Evolutionary conservation across 2,888 invertebrate genomes (phyloP).

Genomic region (Tortrix viridana): DNA sequence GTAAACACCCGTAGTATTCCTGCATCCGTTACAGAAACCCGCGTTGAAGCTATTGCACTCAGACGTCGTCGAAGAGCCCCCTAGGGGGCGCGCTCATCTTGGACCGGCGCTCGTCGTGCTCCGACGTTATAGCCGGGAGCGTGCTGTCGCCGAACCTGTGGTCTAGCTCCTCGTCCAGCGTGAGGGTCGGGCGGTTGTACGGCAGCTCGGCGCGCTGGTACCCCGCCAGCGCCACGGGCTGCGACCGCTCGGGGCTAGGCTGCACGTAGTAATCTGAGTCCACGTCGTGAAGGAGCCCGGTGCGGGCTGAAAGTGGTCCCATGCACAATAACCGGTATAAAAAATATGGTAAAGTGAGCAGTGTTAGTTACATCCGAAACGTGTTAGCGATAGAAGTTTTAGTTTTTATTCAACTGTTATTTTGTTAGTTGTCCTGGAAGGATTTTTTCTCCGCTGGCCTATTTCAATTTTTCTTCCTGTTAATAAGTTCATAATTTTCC

Average conservation of each 20-base stretch:
- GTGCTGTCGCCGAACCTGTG: conserved; percentile 87
- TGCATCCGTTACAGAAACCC: conserved; percentile 16
- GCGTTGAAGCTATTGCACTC: conserved; percentile 46
- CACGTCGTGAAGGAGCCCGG: conserved; percentile 91
- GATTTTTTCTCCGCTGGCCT: too few relatives aligned
- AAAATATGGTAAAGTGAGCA: conserved; percentile 49
- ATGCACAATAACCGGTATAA: conserved; percentile 77
- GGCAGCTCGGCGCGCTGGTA: conserved; percentile 63
- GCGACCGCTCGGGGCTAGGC: conserved; percentile 66
- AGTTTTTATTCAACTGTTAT: too few relatives aligned
- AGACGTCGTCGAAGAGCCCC: conserved; percentile 94
- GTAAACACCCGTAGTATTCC: too few relatives aligned
- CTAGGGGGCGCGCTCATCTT: conserved; percentile 89
- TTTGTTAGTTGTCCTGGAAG: too few relatives aligned
- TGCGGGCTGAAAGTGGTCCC: conserved; percentile 86
- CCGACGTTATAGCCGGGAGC: conserved; percentile 64
- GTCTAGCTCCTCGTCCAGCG: conserved; percentile 84
- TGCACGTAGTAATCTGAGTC: conserved; percentile 89
- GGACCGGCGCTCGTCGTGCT: conserved; percentile 60
- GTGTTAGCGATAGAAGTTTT: conserved; percentile 12
- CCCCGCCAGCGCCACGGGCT: conserved; percentile 53
- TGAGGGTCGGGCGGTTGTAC: conserved; percentile 56
- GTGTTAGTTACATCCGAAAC: conserved; percentile 32
- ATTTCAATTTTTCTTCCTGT: too few relatives aligned
- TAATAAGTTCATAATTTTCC: too few relatives aligned